Percentiles rank a stretch among this genome's conserved stretches.
Evolutionary conservation across 37 sponge, comb jelly and placozoan genomes (phyloP).

Genomic region (Geodia barretti): DNA sequence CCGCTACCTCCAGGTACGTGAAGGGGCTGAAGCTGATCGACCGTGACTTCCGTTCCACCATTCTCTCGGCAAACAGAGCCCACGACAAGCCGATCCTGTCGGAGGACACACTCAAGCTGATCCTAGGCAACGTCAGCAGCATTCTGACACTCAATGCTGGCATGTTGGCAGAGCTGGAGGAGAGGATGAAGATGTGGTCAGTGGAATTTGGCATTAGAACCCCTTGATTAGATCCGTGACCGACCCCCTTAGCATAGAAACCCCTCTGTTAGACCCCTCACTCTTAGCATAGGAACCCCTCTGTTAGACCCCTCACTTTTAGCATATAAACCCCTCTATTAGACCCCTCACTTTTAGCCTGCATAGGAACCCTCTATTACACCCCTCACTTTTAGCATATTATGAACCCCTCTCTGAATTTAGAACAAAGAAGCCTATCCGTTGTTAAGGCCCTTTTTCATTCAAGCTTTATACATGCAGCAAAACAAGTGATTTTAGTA

Average conservation of each 20-base stretch:
- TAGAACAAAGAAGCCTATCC: no score
- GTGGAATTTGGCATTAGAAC: neutral
- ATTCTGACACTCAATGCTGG: constrained; percentile 64
- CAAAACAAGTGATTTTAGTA: no score
- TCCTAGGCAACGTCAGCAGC: constrained; percentile 67
- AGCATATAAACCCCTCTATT: neutral
- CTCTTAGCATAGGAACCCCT: neutral
- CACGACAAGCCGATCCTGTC: constrained; percentile 71
- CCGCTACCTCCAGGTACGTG: constrained; percentile 72
- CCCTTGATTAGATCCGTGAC: neutral
- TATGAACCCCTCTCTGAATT: no score
- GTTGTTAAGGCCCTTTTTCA: no score
- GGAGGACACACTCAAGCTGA: constrained; percentile 60
- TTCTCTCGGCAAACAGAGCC: constrained; percentile 57
- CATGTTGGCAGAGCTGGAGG: constrained; percentile 68
- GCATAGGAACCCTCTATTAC: no score
- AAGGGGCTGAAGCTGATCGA: constrained; percentile 64
- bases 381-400: no score
- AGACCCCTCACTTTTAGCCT: neutral
- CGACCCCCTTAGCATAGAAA: neutral
- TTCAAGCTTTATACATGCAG: no score
- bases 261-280: neutral
- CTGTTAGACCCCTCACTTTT: no score
- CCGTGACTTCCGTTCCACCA: constrained; percentile 59
- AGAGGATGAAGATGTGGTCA: constrained; percentile 67